phyloP scores from a whole-genome alignment of 2,113 vertebrate genomes.

The Columbina picui region DNA sequence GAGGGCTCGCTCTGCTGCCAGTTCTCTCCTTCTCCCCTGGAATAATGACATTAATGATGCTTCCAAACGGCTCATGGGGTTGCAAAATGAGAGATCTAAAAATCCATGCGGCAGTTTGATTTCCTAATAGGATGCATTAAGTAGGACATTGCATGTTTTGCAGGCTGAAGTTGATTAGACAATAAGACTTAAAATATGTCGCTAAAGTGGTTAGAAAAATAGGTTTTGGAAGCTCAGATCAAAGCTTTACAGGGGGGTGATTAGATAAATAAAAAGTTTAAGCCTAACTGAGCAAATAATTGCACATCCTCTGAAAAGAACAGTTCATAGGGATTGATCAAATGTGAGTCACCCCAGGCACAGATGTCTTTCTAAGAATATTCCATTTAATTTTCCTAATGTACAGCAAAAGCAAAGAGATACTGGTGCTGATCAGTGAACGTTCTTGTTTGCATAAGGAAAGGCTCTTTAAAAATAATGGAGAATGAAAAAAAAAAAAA shows the following conservation, averaged over 20 bases:
- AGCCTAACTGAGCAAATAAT: conserved; percentile 86
- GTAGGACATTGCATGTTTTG: conserved; percentile 80
- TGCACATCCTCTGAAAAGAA: conserved; percentile 81
- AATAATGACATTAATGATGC: conserved; percentile 78
- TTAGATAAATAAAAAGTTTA: conserved; percentile 83
- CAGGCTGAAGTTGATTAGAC: conserved; percentile 75
- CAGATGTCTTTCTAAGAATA: conserved; percentile 83
- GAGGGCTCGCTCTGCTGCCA: conserved; percentile 67
- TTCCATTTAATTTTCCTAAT: conserved; percentile 77
- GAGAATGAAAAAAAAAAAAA: background rate
- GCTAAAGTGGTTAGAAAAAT: conserved; percentile 77
- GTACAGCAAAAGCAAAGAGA: conserved; percentile 67
- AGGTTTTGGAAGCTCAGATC: conserved; percentile 76
- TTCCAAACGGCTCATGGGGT: conserved; percentile 75
- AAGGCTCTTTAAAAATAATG: conserved; percentile 62
- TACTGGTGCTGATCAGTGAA: conserved; percentile 65
- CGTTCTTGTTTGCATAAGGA: conserved; percentile 61
- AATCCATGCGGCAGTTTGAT: conserved; percentile 72
- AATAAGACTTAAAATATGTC: conserved; percentile 77
- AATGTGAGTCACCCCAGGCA: conserved; percentile 76
- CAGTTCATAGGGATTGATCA: conserved; percentile 75
- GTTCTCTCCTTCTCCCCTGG: conserved; percentile 65
- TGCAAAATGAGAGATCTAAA: conserved; percentile 72
- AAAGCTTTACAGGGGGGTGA: conserved; percentile 80
- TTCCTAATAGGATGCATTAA: conserved; percentile 80